Evolutionary conservation across 2,888 invertebrate species (phyloP).

Genomic region (Neuroscelio doddi): DNA sequence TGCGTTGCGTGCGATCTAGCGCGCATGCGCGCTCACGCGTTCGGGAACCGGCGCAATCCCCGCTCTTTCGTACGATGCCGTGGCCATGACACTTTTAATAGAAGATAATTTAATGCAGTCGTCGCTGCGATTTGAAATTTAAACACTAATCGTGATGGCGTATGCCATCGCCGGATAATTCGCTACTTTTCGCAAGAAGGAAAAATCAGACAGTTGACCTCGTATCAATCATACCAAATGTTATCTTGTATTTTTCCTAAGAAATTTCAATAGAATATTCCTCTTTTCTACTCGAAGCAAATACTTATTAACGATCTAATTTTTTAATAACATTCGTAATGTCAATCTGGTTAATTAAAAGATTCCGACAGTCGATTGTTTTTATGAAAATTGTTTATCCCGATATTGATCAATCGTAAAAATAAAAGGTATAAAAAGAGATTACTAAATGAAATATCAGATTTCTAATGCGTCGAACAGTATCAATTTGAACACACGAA

Average conservation of each 20-base stretch:
- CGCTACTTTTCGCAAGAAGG: conserved; percentile 30
- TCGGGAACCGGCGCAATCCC: conserved; percentile 39
- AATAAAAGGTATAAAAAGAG: too few species aligned
- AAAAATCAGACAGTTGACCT: conserved; percentile 18
- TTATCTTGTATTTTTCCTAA: background rate
- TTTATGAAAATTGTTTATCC: too few species aligned
- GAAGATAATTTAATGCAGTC: conserved; percentile 68
- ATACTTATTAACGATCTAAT: too few species aligned
- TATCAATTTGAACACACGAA: conserved; percentile 4
- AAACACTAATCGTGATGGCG: conserved; percentile 56
- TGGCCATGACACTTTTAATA: conserved; percentile 71
- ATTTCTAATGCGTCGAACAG: background rate
- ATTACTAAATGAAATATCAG: background rate
- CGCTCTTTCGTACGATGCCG: conserved; percentile 40
- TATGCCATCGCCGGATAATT: conserved; percentile 33
- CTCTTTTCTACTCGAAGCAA: too few species aligned
- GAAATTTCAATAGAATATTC: too few species aligned
- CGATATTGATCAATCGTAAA: too few species aligned
- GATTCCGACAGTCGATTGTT: too few species aligned
- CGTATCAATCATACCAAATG: conserved; percentile 8
- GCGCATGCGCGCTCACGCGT: conserved; percentile 27
- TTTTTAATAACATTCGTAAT: too few species aligned
- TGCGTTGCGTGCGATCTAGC: conserved; percentile 15
- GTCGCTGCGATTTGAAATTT: conserved; percentile 66
- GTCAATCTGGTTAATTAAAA: too few species aligned